Base-by-base conservation (phyloP, 2,888 invertebrate genomes). In the Rhogogaster chlorosoma region DNA sequence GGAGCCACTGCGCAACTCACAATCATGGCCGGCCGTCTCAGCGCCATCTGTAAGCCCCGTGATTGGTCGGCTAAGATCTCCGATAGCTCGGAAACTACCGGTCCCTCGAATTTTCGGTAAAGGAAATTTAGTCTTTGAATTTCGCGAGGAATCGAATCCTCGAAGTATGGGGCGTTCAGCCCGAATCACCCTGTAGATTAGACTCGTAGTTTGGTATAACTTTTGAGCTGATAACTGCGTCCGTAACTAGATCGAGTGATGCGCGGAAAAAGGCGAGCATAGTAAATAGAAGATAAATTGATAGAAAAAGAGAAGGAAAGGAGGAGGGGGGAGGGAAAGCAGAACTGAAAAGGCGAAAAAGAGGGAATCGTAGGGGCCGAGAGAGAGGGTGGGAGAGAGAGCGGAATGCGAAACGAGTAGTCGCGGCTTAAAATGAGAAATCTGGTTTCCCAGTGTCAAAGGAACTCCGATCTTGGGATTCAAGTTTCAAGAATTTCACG, bases 361-460 rank as follows among this genome's bases (percentile, higher is more conserved):
- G 42, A 26, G 42, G 45, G 12, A 26, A 42, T 9, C 42, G 42
- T 15, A 12, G n/a, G n/a, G 10, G 22, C 36, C 10, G 36, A n/a
- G 32, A 36, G 32, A 71, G 18, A 42, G 6, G 22, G 26, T 26
- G 42, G 1, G 1, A 18, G 12, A 42, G 73, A 38, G 26, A n/a
- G 73, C 42, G 73, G 73, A 45, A 73, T 73, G 42, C 73, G 38
- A 73, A 73, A 73, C 42, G 71, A 53, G 53, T n/a, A 71, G 71
- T 71, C 38, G 36, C 26, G n/a, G 38, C 38, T 71, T 71, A 38
- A 38, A 71, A 36, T 32, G 71, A 71, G 71, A 71, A 71, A 71
- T 71, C 71, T 71, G 71, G 71, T 71, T 71, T 71, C 71, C 18
- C 32, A 71, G 71, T 71, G 71, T 71, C 71, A 71, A 71, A 71